phyloP scores from a whole-genome alignment of 2,113 vertebrate species.

The Cheirogaleus medius region DNA sequence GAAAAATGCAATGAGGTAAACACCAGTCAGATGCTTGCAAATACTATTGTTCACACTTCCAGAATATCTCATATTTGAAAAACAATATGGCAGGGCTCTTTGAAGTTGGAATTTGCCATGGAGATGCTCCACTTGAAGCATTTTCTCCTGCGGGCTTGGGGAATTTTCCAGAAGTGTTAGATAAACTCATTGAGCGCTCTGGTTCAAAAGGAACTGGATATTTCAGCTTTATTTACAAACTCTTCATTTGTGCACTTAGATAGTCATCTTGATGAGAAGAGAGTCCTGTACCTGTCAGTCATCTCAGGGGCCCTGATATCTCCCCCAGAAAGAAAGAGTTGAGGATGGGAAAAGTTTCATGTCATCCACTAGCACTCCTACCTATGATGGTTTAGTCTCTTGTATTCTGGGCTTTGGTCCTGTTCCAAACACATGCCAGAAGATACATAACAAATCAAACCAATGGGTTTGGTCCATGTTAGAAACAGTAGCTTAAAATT shows the following conservation, averaged over 20 bases:
- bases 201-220: background rate
- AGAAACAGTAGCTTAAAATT: constrained; percentile 40
- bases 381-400: constrained; percentile 1
- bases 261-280: background rate
- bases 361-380: background rate
- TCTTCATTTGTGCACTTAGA: background rate
- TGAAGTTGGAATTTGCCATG: background rate
- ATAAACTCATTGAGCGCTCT: background rate
- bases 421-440: background rate
- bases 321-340: background rate
- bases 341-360: background rate
- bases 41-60: background rate
- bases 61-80: background rate
- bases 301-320: background rate
- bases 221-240: constrained; percentile 19
- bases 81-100: background rate
- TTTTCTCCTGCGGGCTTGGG: background rate
- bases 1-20: constrained; percentile 9
- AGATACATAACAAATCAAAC: constrained; percentile 22
- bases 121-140: background rate
- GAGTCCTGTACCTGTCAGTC: background rate
- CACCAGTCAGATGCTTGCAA: background rate
- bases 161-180: constrained; percentile 32
- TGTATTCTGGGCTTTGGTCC: constrained; percentile 1
- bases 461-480: background rate